Evolutionary conservation across 1,140 invertebrate species (phyloP).

Genomic region (Calosoma granatense): DNA sequence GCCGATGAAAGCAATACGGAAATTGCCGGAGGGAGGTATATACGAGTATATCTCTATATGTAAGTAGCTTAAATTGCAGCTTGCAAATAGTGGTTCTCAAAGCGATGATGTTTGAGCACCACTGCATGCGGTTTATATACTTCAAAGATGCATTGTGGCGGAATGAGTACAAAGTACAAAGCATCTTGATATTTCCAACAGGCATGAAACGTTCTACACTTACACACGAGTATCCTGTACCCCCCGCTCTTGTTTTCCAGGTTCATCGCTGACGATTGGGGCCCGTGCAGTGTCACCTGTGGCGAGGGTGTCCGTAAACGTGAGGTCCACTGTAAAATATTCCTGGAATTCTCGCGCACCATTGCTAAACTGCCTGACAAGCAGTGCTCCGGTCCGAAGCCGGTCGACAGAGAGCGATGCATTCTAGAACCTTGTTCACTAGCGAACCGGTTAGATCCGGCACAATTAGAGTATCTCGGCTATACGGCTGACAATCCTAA

Average conservation of each 20-base stretch:
- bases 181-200: not conserved
- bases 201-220: not conserved
- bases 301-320: slow-evolving; percentile 75
- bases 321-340: slow-evolving; percentile 85
- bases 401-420: slow-evolving; percentile 66
- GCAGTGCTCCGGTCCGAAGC: slow-evolving; percentile 79
- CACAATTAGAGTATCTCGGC: not conserved
- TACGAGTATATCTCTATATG: too few relatives aligned
- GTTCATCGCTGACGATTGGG: slow-evolving; percentile 71
- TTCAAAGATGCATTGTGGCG: not conserved
- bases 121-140: not conserved
- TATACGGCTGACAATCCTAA: not conserved
- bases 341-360: slow-evolving; percentile 79
- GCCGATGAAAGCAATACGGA: not conserved
- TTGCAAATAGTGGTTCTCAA: not conserved
- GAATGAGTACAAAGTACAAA: not conserved
- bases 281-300: slow-evolving; percentile 79
- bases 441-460: slow-evolving; percentile 33
- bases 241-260: slow-evolving; percentile 34
- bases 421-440: slow-evolving; percentile 56
- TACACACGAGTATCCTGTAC: not conserved
- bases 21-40: not conserved
- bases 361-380: slow-evolving; percentile 76
- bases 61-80: slow-evolving; percentile 3
- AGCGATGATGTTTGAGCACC: not conserved